These are phyloP conservation scores for Heliconius eleuchia DNA, from an alignment of 1,140 invertebrate genomes.

Conservation along the genomic window DNA sequence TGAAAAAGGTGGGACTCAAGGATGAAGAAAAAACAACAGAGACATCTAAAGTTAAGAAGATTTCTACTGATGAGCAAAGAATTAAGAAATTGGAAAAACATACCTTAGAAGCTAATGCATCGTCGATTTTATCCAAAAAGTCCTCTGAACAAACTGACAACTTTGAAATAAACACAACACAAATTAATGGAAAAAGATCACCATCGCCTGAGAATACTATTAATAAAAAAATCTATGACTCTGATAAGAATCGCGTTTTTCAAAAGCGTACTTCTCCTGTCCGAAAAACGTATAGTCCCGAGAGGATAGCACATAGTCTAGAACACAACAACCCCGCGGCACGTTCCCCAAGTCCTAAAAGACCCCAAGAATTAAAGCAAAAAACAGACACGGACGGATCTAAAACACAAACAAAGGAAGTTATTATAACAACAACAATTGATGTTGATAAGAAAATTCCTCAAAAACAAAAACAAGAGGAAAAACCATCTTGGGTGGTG, in stretches of 20 bases:
- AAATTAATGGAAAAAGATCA: conserved; percentile 61
- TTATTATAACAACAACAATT: conserved; percentile 60
- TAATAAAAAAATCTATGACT: conserved; percentile 12
- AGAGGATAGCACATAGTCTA: neutral
- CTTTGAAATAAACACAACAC: conserved; percentile 48
- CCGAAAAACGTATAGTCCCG: conserved; percentile 25
- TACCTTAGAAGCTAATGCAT: conserved; percentile 43
- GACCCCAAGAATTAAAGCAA: conserved; percentile 36
- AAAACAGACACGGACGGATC: conserved; percentile 26
- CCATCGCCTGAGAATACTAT: conserved; percentile 61
- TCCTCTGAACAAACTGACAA: conserved; percentile 53
- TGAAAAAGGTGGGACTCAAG: conserved; percentile 75
- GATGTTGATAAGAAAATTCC: conserved; percentile 67
- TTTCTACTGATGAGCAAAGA: conserved; percentile 38
- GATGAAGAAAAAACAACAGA: conserved; percentile 54
- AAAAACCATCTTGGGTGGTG: conserved; percentile 82
- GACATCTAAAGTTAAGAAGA: conserved; percentile 25
- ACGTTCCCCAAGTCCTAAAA: conserved; percentile 54
- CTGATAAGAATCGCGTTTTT: conserved; percentile 24
- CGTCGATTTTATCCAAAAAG: conserved; percentile 41
- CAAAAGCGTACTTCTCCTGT: conserved; percentile 20
- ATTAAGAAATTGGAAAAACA: conserved; percentile 44
- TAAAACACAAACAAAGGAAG: conserved; percentile 56
- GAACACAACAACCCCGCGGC: neutral
- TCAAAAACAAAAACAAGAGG: conserved; percentile 58